Conservation (phyloP, 2,797 vertebrate genomes). For the Setipinna tenuifilis region DNA sequence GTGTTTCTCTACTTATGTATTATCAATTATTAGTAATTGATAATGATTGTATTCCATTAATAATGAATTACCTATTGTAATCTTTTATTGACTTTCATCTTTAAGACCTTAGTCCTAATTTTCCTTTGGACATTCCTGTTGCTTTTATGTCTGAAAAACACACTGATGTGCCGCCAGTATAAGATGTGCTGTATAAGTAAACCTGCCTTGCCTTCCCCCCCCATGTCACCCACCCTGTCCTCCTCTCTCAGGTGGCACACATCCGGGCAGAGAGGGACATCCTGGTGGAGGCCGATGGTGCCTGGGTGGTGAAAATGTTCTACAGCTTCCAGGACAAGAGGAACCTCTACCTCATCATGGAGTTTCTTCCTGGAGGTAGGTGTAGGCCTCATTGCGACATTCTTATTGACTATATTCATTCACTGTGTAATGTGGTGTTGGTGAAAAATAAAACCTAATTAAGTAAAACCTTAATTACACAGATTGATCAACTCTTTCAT, state of each 20-base stretch:
- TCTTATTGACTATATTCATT: background rate
- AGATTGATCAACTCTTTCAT: too few species aligned
- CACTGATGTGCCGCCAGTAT: background rate
- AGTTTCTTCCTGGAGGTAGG: constrained; percentile 97
- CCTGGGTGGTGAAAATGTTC: constrained; percentile 99
- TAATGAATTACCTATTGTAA: too few species aligned
- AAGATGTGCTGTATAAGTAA: background rate
- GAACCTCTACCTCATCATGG: constrained; percentile 99
- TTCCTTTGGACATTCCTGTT: background rate
- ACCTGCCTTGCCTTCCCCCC: background rate
- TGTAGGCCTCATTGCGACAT: too few species aligned
- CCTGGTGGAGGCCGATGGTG: constrained; percentile 95
- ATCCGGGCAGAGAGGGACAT: constrained; percentile 97
- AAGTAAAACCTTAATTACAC: too few species aligned
- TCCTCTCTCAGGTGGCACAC: constrained; percentile 85
- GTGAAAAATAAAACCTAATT: too few species aligned
- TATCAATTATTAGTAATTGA: too few species aligned
- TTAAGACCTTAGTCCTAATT: too few species aligned
- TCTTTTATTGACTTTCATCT: too few species aligned
- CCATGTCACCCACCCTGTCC: background rate
- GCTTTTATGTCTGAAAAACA: background rate
- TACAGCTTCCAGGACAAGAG: constrained; percentile 99
- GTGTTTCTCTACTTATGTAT: too few species aligned
- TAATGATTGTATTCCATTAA: too few species aligned
- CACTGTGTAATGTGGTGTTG: background rate